Evolutionary conservation across 1,140 invertebrate genomes (phyloP), one percentile per base, ranked within the genome.

Genomic region (Atta cephalotes): DNA sequence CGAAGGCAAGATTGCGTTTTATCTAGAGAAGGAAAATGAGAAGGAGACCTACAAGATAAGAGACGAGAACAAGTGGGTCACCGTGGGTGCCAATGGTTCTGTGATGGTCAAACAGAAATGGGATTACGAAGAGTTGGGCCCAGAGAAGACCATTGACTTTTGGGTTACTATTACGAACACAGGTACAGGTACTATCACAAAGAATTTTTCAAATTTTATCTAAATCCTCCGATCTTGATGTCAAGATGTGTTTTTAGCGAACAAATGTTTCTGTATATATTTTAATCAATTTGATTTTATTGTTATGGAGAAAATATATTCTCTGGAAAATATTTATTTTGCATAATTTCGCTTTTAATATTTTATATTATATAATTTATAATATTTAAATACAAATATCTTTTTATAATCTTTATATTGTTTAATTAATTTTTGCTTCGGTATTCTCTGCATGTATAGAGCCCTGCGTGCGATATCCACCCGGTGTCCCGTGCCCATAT

Each of bases 101-200:
- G 98, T 99, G 85, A 97, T 97, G 91, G 98, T 99, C 56, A 98
- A 98, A 95, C 98, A 98, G 96, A 98, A 98, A 96, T 99, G 98
- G 98, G 98, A 99, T 96, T 99, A 98, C 94, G 98, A 99, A 93
- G 98, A 99, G 92, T 94, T 99, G 3, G 98, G 98, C n/a, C 98
- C 98, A 0, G 98, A 99, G 95, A 99, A 99, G 94, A 98, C 98
- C 2, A 99, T 99, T 91, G 98, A 99, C 94, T 99, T 99, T 95
- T 99, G 98, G 98, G 98, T 99, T 18, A 98, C 98, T 39, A 98
- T 99, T 90, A 98, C 97, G 14, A 98, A 98, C 94, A 96, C 97
- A 92, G 97, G 97, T 96, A 72, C 80, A 16, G 49, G 63, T 74
- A 71, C n/a, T 78, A 78, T 81, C 66, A 35, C 45, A 62, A 80